A percentile compares a stretch with the other conserved stretches of the same genome.
phyloP scores from a whole-genome alignment of 2,888 invertebrate species.

The Zeuzera pyrina region DNA sequence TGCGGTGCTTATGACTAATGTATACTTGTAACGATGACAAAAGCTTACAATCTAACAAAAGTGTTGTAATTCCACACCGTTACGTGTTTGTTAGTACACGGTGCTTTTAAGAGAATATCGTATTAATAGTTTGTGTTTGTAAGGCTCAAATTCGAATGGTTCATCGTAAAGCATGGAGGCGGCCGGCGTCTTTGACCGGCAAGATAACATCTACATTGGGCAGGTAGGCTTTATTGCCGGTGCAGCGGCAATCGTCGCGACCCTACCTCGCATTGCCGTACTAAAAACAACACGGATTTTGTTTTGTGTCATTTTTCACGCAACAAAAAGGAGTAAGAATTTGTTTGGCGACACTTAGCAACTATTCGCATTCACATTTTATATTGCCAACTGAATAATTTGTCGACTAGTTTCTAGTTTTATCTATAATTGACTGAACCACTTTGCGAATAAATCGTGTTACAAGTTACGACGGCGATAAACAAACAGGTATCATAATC shows the following conservation, averaged over 20 bases:
- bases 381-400: conserved; percentile 1
- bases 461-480: background rate
- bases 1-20: conserved; percentile 47
- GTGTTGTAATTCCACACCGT: conserved; percentile 66
- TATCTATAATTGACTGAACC: conserved; percentile 7
- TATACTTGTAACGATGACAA: conserved; percentile 55
- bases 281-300: conserved; percentile 22
- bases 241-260: conserved; percentile 23
- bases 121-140: conserved; percentile 15
- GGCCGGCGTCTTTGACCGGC: conserved; percentile 63
- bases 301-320: conserved; percentile 47
- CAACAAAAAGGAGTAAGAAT: conserved; percentile 7
- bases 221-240: conserved; percentile 63
- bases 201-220: conserved; percentile 65
- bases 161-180: conserved; percentile 22
- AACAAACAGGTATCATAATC: conserved; percentile 21
- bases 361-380: background rate
- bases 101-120: conserved; percentile 8
- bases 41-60: conserved; percentile 63
- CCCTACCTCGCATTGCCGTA: conserved; percentile 23
- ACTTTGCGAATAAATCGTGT: background rate
- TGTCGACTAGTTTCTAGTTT: conserved; percentile 7
- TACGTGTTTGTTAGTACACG: conserved; percentile 41
- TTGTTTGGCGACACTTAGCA: background rate
- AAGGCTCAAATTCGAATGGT: conserved; percentile 20